phyloP scores from a whole-genome alignment of 2,888 invertebrate genomes.

The Chymomyza procnemis region DNA sequence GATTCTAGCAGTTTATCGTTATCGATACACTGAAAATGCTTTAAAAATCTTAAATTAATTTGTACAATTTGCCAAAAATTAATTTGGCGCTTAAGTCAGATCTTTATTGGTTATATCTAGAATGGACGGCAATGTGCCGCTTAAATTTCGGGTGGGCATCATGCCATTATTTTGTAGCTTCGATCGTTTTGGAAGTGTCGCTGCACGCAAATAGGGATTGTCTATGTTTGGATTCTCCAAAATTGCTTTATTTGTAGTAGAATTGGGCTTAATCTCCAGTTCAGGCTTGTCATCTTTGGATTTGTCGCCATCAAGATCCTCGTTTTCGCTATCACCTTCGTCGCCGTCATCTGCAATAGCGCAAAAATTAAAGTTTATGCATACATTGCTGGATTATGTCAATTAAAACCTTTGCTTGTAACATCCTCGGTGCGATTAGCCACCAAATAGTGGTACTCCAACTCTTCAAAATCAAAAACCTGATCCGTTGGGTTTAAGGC shows the following conservation, averaged over 20 bases:
- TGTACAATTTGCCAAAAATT: background rate
- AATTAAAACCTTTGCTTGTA: constrained; percentile 79
- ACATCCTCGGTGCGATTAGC: constrained; percentile 83
- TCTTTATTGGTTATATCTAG: constrained; percentile 52
- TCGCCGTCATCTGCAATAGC: constrained; percentile 66
- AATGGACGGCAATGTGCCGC: constrained; percentile 40
- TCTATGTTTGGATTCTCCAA: constrained; percentile 82
- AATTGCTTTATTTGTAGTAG: constrained; percentile 78
- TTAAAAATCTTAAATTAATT: background rate
- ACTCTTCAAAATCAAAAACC: constrained; percentile 93
- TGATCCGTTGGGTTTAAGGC: constrained; percentile 95
- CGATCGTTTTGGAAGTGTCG: constrained; percentile 76
- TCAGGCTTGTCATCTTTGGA: constrained; percentile 76
- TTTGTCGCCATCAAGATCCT: constrained; percentile 76
- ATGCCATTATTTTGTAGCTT: constrained; percentile 51
- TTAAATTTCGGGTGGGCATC: constrained; percentile 21
- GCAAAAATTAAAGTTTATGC: background rate
- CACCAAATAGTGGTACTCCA: constrained; percentile 86
- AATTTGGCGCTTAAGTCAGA: background rate
- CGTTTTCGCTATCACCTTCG: constrained; percentile 78
- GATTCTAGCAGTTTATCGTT: background rate
- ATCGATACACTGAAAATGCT: constrained; percentile 13
- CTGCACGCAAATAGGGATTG: constrained; percentile 85
- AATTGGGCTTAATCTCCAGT: constrained; percentile 78
- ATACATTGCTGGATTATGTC: background rate